Evolutionary conservation across 2,797 vertebrate species (phyloP).

Genomic region (Pantherophis vulpinus): DNA sequence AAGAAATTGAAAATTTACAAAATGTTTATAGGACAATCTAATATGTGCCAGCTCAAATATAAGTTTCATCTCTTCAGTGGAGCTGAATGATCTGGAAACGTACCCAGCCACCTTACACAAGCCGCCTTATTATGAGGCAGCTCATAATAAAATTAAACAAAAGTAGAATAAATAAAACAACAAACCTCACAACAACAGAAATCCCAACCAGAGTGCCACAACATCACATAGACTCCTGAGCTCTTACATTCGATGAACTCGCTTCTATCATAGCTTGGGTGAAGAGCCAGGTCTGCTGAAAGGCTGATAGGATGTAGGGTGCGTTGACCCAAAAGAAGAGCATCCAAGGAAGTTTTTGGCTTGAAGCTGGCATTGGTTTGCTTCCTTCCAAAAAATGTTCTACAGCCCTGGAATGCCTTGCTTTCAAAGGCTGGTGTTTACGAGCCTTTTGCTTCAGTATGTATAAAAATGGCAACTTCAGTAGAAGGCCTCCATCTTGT

Average conservation of each 20-base stretch:
- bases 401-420: background rate
- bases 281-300: background rate
- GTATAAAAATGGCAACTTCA: background rate
- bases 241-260: background rate
- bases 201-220: background rate
- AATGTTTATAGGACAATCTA: background rate
- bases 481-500: background rate
- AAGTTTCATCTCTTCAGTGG: background rate
- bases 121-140: background rate
- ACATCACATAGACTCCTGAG: background rate
- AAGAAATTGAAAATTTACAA: background rate
- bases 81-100: background rate
- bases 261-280: background rate
- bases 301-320: background rate
- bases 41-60: background rate
- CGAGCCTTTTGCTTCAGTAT: background rate
- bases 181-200: background rate
- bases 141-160: background rate
- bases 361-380: background rate
- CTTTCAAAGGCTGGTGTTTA: background rate
- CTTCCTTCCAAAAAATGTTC: background rate
- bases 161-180: background rate
- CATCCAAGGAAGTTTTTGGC: background rate
- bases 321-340: background rate
- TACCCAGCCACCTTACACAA: background rate